Percentiles rank a stretch among this genome's conserved stretches.
These are phyloP conservation scores for Melipona beecheii DNA, from an alignment of 2,888 invertebrate genomes.

Conservation along the genomic window DNA sequence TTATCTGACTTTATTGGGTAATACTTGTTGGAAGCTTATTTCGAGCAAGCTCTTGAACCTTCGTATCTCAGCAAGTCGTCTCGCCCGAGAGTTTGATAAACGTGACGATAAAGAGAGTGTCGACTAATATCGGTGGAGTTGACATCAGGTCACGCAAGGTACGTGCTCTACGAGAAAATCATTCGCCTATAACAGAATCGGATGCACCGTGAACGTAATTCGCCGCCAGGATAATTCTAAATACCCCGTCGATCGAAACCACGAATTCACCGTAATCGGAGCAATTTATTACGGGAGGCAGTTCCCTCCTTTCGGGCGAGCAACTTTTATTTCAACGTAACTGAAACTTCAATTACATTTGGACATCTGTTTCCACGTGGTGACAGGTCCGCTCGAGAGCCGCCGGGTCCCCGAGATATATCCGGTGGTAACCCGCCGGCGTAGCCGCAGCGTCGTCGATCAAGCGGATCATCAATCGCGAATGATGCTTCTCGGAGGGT, in stretches of 20 bases:
- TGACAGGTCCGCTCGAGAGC: constrained; percentile 8
- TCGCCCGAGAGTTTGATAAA: not conserved
- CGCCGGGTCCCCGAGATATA: not conserved
- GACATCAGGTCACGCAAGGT: not conserved
- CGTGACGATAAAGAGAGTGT: not conserved
- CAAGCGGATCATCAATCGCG: constrained; percentile 36
- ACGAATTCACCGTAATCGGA: not conserved
- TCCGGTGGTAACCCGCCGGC: not conserved
- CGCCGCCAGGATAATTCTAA: not conserved
- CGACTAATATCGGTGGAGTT: not conserved
- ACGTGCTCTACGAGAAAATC: too few species aligned
- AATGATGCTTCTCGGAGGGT: constrained; percentile 37
- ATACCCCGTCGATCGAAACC: not conserved
- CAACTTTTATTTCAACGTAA: not conserved
- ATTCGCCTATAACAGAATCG: too few species aligned
- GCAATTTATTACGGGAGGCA: not conserved
- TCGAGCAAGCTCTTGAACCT: not conserved
- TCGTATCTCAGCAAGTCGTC: not conserved
- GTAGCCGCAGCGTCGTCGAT: constrained; percentile 16
- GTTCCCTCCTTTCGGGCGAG: not conserved
- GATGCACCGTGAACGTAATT: not conserved
- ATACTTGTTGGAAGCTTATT: not conserved
- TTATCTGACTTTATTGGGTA: not conserved
- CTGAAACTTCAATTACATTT: constrained; percentile 11
- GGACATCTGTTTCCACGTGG: constrained; percentile 17